Evolutionary conservation across 2,113 vertebrate species (phyloP).

Genomic region (Sturnus vulgaris): DNA sequence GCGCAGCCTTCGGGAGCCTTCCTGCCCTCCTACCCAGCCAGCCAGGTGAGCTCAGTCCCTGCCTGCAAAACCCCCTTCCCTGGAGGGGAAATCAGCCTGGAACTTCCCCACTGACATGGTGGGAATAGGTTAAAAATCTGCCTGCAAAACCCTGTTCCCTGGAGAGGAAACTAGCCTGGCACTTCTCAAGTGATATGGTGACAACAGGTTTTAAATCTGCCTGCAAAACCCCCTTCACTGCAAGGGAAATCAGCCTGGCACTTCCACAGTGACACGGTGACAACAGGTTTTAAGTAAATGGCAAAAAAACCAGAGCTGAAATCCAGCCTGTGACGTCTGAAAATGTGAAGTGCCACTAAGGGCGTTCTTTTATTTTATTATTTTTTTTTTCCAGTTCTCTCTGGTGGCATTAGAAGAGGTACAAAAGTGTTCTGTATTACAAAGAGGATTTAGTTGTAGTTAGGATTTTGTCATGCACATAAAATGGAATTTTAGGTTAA

Average conservation of each 20-base stretch:
- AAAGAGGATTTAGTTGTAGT: neutral
- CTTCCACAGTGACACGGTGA: too few relatives aligned
- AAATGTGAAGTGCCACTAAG: neutral
- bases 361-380: neutral
- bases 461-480: neutral
- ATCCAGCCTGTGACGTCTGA: accelerated
- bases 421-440: neutral
- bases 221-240: too few relatives aligned
- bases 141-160: too few relatives aligned
- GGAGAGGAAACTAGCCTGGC: too few relatives aligned
- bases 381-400: neutral
- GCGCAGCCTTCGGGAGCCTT: conserved; percentile 70
- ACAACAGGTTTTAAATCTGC: too few relatives aligned
- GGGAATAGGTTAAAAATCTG: too few relatives aligned
- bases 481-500: neutral
- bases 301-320: neutral
- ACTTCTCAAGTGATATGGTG: too few relatives aligned
- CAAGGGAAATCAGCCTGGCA: too few relatives aligned
- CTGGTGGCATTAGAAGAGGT: neutral
- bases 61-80: too few relatives aligned
- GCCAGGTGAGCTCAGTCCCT: conserved; percentile 61
- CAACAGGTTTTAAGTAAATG: neutral
- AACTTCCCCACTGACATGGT: too few relatives aligned
- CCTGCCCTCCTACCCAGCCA: conserved; percentile 72
- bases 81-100: too few relatives aligned